phyloP scores from a whole-genome alignment of 2,113 vertebrate species.

The Raphicerus campestris region DNA sequence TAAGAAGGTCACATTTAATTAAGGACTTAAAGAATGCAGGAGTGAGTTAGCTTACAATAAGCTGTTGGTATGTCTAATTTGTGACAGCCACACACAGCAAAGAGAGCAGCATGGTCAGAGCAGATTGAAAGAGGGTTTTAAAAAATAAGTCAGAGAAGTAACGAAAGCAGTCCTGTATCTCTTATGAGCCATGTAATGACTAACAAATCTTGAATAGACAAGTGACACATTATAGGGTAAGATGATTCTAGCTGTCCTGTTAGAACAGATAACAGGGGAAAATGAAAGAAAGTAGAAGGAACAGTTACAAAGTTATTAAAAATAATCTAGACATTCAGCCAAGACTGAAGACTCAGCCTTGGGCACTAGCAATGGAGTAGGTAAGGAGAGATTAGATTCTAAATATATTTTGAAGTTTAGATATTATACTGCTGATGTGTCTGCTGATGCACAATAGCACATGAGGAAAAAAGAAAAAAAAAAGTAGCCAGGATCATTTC shows the following conservation, averaged over 20 bases:
- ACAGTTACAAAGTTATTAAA: background rate
- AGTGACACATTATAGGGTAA: background rate
- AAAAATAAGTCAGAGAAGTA: background rate
- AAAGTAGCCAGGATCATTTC: background rate
- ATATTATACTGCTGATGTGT: background rate
- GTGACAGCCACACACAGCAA: background rate
- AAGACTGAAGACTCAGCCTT: background rate
- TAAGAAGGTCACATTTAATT: background rate
- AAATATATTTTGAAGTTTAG: background rate
- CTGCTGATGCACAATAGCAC: background rate
- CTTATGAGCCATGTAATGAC: background rate
- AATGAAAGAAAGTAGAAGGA: background rate
- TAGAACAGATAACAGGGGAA: background rate
- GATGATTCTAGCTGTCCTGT: background rate
- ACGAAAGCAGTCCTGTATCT: background rate
- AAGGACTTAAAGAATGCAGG: background rate
- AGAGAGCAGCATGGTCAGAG: background rate
- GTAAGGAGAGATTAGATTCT: background rate
- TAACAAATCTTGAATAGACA: background rate
- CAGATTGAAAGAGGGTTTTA: background rate
- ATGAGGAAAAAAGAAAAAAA: background rate
- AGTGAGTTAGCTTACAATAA: background rate
- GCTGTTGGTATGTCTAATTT: background rate
- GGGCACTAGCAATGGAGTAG: background rate
- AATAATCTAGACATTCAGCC: background rate